phyloP scores from a whole-genome alignment of 2,113 vertebrate species.

The Hemibagrus wyckioides region DNA sequence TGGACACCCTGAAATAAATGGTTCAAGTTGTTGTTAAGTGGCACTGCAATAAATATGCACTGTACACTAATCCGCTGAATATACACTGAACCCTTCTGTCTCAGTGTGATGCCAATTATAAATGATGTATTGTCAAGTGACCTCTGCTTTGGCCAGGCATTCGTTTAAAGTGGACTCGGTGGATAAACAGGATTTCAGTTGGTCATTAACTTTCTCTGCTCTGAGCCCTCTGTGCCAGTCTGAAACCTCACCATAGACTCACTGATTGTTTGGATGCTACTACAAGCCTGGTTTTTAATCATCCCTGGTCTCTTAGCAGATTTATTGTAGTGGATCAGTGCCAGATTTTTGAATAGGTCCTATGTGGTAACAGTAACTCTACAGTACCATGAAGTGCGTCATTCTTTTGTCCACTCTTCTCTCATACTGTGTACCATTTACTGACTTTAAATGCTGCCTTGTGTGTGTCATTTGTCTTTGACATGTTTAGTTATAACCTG shows the following conservation, averaged over 20 bases:
- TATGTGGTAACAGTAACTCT: background rate
- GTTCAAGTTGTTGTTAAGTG: background rate
- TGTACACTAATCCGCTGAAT: background rate
- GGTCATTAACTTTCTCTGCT: constrained; percentile 28
- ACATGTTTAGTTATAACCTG: constrained; percentile 7
- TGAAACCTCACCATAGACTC: background rate
- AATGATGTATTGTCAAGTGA: background rate
- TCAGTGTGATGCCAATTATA: background rate
- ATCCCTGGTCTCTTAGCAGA: background rate
- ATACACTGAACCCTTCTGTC: background rate
- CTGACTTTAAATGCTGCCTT: background rate
- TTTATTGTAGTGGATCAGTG: background rate
- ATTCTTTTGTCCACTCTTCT: background rate
- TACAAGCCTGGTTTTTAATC: background rate
- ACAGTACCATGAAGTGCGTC: background rate
- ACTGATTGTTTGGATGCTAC: background rate
- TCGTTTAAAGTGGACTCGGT: background rate
- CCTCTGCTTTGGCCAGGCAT: background rate
- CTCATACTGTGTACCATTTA: background rate
- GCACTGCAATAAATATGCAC: background rate
- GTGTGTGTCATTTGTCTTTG: background rate
- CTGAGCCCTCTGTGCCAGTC: background rate
- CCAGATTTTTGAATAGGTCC: background rate
- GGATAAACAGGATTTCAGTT: constrained; percentile 10
- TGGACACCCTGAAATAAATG: background rate